Percentiles rank a stretch among this genome's conserved stretches.
Evolutionary conservation across 2,113 vertebrate genomes (phyloP).

Genomic region (Callopanchax toddi): DNA sequence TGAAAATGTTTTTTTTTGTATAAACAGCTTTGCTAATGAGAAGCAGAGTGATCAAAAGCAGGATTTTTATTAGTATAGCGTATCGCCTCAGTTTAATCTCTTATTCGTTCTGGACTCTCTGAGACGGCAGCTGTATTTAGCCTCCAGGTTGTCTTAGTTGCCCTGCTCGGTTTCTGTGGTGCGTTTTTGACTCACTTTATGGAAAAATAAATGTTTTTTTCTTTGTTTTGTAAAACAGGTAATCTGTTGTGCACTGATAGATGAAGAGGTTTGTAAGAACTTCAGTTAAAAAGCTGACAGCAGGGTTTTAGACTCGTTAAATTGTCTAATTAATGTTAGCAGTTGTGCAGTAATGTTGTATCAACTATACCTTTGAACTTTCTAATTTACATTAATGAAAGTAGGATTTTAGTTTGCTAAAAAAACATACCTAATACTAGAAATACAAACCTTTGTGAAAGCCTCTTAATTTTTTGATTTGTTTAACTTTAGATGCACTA

Average conservation of each 20-base stretch:
- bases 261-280: slow-evolving; percentile 77
- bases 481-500: slow-evolving; percentile 73
- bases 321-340: slow-evolving; percentile 86
- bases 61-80: slow-evolving; percentile 90
- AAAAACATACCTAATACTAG: slow-evolving; percentile 83
- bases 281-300: slow-evolving; percentile 76
- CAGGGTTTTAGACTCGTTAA: slow-evolving; percentile 79
- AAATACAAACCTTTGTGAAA: slow-evolving; percentile 81
- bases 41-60: slow-evolving; percentile 83
- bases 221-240: slow-evolving; percentile 78
- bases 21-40: slow-evolving; percentile 89
- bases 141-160: slow-evolving; percentile 82
- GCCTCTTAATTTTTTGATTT: slow-evolving; percentile 57
- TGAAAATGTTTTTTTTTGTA: slow-evolving; percentile 79
- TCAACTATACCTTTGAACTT: slow-evolving; percentile 90
- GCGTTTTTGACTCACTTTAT: slow-evolving; percentile 65
- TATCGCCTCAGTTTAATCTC: slow-evolving; percentile 81
- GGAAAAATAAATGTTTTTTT: slow-evolving; percentile 74
- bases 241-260: slow-evolving; percentile 79
- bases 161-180: slow-evolving; percentile 81
- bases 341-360: slow-evolving; percentile 95
- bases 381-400: slow-evolving; percentile 76
- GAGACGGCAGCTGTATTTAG: slow-evolving; percentile 85
- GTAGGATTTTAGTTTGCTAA: slow-evolving; percentile 83
- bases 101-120: slow-evolving; percentile 73